phyloP scores from a whole-genome alignment of 2,113 vertebrate species.

The Ptilorrhoa leucosticta region DNA sequence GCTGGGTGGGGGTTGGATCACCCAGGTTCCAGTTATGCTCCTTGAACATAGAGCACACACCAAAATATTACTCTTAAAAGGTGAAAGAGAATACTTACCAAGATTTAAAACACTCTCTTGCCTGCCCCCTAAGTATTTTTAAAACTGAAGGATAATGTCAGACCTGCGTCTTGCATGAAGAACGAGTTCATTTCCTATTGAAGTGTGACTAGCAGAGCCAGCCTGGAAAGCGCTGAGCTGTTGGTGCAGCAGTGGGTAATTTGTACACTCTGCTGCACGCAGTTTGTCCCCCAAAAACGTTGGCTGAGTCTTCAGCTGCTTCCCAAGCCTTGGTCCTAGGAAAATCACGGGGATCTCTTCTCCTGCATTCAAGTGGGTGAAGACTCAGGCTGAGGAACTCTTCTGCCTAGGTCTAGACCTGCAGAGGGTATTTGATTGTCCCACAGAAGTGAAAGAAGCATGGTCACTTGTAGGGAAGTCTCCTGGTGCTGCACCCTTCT shows the following conservation, averaged over 20 bases:
- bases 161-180: background rate
- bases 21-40: background rate
- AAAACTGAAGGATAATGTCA: background rate
- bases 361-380: background rate
- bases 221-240: background rate
- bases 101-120: background rate
- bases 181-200: background rate
- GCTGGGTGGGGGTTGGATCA: background rate
- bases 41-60: background rate
- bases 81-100: background rate
- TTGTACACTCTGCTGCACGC: fast-evolving
- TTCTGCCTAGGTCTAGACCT: background rate
- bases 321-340: background rate
- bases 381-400: background rate
- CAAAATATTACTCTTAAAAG: background rate
- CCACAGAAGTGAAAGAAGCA: background rate
- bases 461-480: background rate
- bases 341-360: background rate
- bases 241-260: background rate
- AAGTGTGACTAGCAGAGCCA: background rate
- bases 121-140: background rate
- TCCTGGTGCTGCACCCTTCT: background rate
- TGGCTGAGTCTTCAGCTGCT: background rate
- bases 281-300: background rate
- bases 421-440: background rate